phyloP scores from a whole-genome alignment of 2,888 invertebrate genomes.

The Dorcus hopei region DNA sequence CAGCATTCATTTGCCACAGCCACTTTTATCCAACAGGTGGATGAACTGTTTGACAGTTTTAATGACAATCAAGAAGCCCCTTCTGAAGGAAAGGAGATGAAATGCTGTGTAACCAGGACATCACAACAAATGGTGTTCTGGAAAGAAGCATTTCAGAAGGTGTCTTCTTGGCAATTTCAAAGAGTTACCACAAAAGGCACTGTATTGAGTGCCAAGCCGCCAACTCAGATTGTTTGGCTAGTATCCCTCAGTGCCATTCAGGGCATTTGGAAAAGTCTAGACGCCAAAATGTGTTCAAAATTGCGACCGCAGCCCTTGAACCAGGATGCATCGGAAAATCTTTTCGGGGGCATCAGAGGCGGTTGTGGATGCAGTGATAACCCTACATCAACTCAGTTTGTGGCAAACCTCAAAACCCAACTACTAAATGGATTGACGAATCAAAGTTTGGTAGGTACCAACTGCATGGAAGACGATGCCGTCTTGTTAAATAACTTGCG shows the following conservation, averaged over 20 bases:
- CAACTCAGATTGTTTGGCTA: slow-evolving; percentile 24
- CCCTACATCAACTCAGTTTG: slow-evolving; percentile 20
- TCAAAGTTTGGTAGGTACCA: no score
- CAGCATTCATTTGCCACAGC: slow-evolving; percentile 20
- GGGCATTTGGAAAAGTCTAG: neutral
- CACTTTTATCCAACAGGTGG: slow-evolving; percentile 22
- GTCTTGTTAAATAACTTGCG: no score
- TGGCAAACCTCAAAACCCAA: slow-evolving; percentile 18
- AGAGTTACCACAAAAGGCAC: neutral
- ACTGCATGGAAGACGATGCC: no score
- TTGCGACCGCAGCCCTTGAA: slow-evolving; percentile 18
- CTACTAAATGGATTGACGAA: no score
- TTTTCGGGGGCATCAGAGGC: slow-evolving; percentile 20
- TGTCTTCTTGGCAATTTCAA: slow-evolving; percentile 15
- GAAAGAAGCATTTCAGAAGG: slow-evolving; percentile 17
- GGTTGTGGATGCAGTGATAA: slow-evolving; percentile 24
- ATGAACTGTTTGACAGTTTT: slow-evolving; percentile 31
- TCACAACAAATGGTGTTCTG: slow-evolving; percentile 18
- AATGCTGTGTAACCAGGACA: slow-evolving; percentile 15
- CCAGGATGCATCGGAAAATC: slow-evolving; percentile 25
- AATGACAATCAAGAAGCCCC: slow-evolving; percentile 12
- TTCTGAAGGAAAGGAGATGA: slow-evolving; percentile 12
- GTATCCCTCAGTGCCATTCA: slow-evolving; percentile 5
- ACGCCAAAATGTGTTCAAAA: neutral
- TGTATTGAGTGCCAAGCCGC: slow-evolving; percentile 11